Evolutionary conservation across 2,888 invertebrate genomes (phyloP).

Genomic region (Polydrusus pterygomalis): DNA sequence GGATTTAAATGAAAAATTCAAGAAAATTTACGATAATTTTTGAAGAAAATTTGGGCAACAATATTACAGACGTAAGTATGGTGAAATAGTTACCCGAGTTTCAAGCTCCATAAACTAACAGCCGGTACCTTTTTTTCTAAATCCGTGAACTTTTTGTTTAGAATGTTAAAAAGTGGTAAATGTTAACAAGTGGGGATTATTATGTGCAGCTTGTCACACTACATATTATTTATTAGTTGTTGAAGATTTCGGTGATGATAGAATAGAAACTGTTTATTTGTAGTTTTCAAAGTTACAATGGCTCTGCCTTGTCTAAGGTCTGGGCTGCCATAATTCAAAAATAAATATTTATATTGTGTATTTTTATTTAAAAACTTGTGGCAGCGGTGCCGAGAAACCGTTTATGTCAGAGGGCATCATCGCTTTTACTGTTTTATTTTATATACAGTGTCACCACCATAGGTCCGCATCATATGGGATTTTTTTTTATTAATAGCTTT

Average conservation of each 20-base stretch:
- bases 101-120: neutral
- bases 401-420: no score
- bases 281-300: constrained; percentile 27
- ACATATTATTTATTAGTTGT: constrained; percentile 26
- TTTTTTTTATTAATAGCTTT: no score
- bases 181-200: constrained; percentile 3
- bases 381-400: neutral
- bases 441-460: no score
- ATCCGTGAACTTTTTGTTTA: constrained; percentile 12
- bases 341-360: constrained; percentile 13
- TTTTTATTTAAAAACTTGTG: neutral
- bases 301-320: constrained; percentile 39
- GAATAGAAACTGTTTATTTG: constrained; percentile 22
- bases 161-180: constrained; percentile 4
- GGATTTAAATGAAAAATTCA: constrained; percentile 36
- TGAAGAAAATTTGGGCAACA: neutral
- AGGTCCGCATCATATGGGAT: no score
- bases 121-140: no score
- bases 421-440: no score
- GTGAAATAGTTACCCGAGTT: neutral
- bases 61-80: neutral
- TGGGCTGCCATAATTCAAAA: constrained; percentile 36
- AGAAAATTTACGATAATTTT: constrained; percentile 37
- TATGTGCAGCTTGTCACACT: neutral
- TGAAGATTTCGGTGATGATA: constrained; percentile 2